Evolutionary conservation across 2,113 vertebrate genomes (phyloP), one percentile per base, ranked within the genome.

Genomic region (Alethe diademata): DNA sequence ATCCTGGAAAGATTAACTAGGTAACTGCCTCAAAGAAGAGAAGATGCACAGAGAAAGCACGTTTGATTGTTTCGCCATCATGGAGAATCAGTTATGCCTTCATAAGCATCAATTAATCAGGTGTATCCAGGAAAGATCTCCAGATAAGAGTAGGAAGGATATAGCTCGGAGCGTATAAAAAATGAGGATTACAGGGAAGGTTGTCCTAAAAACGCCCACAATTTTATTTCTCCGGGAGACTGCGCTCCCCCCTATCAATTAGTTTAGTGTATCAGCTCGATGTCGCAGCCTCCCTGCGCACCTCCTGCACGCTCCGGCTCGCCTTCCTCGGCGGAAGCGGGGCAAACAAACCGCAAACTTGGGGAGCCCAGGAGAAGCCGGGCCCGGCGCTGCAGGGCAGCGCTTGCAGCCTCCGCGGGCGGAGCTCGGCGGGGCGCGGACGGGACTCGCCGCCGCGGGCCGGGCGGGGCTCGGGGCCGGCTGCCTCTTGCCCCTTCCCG

Each of bases 331-430:
- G 50, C 14, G 6, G 12, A 17, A 61, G 25, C 22, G 8, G 29
- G 13, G 10, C 3, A 4, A 40, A n/a, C 22, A 24, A 28, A 19
- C 10, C 5, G 1, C 47, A 6, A 35, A 40, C 47, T 58, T 14
- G 0, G 15, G 11, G 8, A 48, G 43, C 47, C 61, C 28, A 0
- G 4, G 19, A 47, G 70, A 8, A 61, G 29, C 9, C 0, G 8
- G 9, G 2, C 25, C 29, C 1, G 22, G 18, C 28, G 3, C 25
- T n/a, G 22, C 35, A 17, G 54, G 4, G n/a, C 76, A 14, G 47
- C n/a, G 20, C 74, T 2, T 8, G 12, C 45, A 8, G 35, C 10
- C 47, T 11, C 48, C 5, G 5, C 73, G 19, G 72, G 48, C 61
- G 47, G 72, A 11, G 50, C 57, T 9, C 50, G 16, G 28, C 53